Percentiles rank a stretch among this genome's conserved stretches.
These are phyloP conservation scores for Platalea minor DNA, from an alignment of 2,797 vertebrate species.

Conservation along the genomic window DNA sequence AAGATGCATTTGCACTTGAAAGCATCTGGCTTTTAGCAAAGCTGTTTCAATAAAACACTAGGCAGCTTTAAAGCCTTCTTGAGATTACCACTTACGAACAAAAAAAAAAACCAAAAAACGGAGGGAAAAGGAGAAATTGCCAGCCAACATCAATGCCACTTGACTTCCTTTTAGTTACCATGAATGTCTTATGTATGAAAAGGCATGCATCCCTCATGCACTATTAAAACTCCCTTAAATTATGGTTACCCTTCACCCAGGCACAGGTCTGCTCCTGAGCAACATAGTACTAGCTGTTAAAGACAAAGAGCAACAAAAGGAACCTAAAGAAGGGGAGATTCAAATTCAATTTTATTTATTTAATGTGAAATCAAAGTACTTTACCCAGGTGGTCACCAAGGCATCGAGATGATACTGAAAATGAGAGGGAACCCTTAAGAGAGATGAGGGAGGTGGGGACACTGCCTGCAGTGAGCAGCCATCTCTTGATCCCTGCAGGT, in stretches of 20 bases:
- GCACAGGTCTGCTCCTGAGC: not conserved
- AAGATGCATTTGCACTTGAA: not conserved
- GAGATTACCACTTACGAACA: not conserved
- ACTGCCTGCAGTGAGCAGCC: not conserved
- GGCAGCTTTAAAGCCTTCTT: not conserved
- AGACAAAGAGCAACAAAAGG: not conserved
- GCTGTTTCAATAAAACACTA: not conserved
- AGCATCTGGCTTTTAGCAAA: not conserved
- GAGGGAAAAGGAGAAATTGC: not conserved
- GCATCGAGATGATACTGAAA: not conserved
- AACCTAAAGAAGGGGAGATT: not conserved
- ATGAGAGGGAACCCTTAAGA: not conserved
- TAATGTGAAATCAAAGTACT: not conserved
- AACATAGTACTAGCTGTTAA: not conserved
- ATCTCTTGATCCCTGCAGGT: not conserved
- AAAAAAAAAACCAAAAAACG: not conserved
- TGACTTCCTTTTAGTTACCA: not conserved
- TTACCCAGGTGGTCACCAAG: not conserved
- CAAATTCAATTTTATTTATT: not conserved
- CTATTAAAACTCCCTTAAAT: not conserved
- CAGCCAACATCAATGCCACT: not conserved
- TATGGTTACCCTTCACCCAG: not conserved
- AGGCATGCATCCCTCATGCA: not conserved
- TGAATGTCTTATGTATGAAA: not conserved
- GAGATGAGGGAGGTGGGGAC: fast-evolving